Conservation (phyloP, 2,113 vertebrate genomes). For the Conger conger region DNA sequence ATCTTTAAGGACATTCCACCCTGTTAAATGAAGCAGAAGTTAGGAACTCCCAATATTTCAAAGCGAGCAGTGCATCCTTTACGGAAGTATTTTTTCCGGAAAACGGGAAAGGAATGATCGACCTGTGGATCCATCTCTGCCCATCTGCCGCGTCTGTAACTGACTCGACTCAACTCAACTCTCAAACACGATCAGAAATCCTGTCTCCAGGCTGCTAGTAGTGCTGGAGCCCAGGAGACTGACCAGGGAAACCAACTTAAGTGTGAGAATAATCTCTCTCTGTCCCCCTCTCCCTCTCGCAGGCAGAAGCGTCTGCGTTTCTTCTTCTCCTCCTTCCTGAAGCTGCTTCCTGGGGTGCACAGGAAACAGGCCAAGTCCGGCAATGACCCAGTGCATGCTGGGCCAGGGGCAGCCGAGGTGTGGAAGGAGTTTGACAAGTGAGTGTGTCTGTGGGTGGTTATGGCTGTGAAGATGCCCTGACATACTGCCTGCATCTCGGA, state of each 20-base stretch:
- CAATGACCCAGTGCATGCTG: constrained; percentile 46
- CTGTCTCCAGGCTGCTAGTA: neutral
- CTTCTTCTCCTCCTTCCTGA: constrained; percentile 85
- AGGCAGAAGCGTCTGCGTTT: constrained; percentile 84
- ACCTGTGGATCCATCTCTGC: no score
- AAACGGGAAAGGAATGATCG: no score
- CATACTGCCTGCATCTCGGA: no score
- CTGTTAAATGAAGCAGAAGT: no score
- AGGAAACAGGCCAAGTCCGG: constrained; percentile 58
- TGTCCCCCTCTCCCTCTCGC: constrained; percentile 17
- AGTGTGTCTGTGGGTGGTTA: constrained; percentile 39
- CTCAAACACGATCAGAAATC: neutral
- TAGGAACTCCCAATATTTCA: no score
- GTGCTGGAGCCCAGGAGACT: no score
- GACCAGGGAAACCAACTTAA: no score
- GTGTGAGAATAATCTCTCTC: neutral
- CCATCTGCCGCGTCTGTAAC: no score
- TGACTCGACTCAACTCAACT: no score
- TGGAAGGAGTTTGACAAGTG: constrained; percentile 84
- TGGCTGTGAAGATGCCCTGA: neutral
- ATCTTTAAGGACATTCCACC: no score
- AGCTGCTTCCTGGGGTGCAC: constrained; percentile 78
- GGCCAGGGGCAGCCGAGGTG: constrained; percentile 21
- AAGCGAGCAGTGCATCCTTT: no score
- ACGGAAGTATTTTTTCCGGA: no score